These are phyloP conservation scores for Steinernema khuongi DNA, from an alignment of 1,140 invertebrate genomes.

Conservation along the genomic window DNA sequence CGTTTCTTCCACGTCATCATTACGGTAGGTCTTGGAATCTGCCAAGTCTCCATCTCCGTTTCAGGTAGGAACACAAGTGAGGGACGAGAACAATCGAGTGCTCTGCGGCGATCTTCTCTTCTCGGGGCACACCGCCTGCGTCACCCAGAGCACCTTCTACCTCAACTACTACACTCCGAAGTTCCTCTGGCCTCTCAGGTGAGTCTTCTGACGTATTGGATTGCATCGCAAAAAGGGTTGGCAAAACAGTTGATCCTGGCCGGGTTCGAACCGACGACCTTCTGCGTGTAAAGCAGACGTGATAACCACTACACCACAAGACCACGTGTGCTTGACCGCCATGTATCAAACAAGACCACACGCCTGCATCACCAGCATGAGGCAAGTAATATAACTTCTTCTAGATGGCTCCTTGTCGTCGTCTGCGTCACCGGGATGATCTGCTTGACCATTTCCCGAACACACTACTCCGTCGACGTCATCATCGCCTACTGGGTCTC, in stretches of 20 bases:
- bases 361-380: not conserved
- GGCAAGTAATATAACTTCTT: not conserved
- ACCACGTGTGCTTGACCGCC: not conserved
- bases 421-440: slow-evolving; percentile 28
- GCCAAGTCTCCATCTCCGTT: not conserved
- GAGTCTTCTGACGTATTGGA: not conserved
- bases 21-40: not conserved
- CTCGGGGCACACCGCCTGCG: slow-evolving; percentile 25
- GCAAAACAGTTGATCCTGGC: slow-evolving; percentile 13
- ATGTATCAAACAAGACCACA: not conserved
- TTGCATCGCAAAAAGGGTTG: not conserved
- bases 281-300: slow-evolving; percentile 54
- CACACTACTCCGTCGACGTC: slow-evolving; percentile 34
- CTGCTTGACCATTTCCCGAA: slow-evolving; percentile 21
- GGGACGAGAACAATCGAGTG: not conserved
- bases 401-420: slow-evolving; percentile 3
- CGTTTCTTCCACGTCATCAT: not conserved
- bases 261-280: slow-evolving; percentile 50
- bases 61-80: slow-evolving; percentile 25
- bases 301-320: slow-evolving; percentile 51
- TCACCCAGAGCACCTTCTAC: slow-evolving; percentile 25
- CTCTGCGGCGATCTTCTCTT: slow-evolving; percentile 36
- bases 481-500: slow-evolving; percentile 29
- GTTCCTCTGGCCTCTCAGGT: slow-evolving; percentile 22
- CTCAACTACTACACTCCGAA: slow-evolving; percentile 32